These are phyloP conservation scores for Halisarca cf. caerulea DNA, from an alignment of 37 sponge, comb jelly and placozoan species.

Conservation along the genomic window DNA sequence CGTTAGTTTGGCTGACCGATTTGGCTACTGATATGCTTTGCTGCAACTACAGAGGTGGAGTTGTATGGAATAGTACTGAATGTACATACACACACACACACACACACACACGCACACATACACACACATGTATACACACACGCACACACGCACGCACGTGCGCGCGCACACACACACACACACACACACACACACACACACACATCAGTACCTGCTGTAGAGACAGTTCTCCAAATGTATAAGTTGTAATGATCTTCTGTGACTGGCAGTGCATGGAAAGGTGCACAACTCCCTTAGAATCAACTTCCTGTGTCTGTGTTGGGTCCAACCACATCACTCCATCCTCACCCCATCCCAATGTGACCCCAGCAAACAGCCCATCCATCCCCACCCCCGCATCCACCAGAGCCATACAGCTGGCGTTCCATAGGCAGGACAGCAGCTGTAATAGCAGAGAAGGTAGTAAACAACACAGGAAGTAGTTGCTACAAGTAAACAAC, in stretches of 20 bases:
- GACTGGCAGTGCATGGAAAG: neutral
- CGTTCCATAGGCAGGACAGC: slow-evolving; percentile 60
- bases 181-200: neutral
- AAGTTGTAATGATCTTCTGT: slow-evolving; percentile 33
- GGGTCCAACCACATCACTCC: slow-evolving; percentile 65
- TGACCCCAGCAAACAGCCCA: slow-evolving; percentile 63
- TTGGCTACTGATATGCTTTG: slow-evolving; percentile 35
- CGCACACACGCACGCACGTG: too few species aligned
- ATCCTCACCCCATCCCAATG: slow-evolving; percentile 43
- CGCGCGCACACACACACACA: too few species aligned
- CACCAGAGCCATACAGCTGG: slow-evolving; percentile 76
- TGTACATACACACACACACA: too few species aligned
- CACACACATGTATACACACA: too few species aligned
- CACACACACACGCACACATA: too few species aligned
- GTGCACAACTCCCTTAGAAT: slow-evolving; percentile 5
- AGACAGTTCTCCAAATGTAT: slow-evolving; percentile 47
- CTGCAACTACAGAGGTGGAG: slow-evolving; percentile 22
- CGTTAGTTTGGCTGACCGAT: slow-evolving; percentile 7
- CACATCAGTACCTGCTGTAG: slow-evolving; percentile 43
- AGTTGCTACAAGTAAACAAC: too few species aligned
- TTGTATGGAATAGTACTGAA: neutral
- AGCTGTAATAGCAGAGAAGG: slow-evolving; percentile 26
- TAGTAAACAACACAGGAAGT: neutral
- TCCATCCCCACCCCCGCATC: slow-evolving; percentile 78
- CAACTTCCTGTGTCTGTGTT: slow-evolving; percentile 40